Evolutionary conservation across 2,888 invertebrate genomes (phyloP).

Genomic region (Cartodere bifasciata): DNA sequence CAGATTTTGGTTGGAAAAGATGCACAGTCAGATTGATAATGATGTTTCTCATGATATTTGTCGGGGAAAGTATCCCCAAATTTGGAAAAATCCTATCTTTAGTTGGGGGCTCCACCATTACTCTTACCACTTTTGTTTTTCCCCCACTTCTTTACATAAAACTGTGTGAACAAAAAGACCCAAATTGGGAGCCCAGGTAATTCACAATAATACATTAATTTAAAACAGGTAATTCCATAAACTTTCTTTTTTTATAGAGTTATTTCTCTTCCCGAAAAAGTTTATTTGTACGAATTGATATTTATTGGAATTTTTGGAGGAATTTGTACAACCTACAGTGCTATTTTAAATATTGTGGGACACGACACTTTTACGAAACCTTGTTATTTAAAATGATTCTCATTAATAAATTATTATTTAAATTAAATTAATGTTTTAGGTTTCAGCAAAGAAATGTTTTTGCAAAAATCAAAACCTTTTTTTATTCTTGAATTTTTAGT

Average conservation of each 20-base stretch:
- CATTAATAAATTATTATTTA: too few relatives aligned
- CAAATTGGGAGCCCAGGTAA: slow-evolving; percentile 37
- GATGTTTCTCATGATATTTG: slow-evolving; percentile 45
- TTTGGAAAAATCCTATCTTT: slow-evolving; percentile 57
- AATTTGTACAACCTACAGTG: slow-evolving; percentile 47
- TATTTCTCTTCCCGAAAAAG: slow-evolving; percentile 43
- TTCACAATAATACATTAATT: slow-evolving; percentile 8
- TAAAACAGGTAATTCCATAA: not conserved
- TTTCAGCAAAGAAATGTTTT: too few relatives aligned
- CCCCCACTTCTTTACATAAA: slow-evolving; percentile 55
- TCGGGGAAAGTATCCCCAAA: slow-evolving; percentile 54
- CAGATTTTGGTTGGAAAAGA: slow-evolving; percentile 50
- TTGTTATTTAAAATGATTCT: slow-evolving; percentile 25
- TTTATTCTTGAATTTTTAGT: too few relatives aligned
- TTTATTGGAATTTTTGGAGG: slow-evolving; percentile 47
- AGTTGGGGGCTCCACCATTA: slow-evolving; percentile 58
- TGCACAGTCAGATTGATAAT: slow-evolving; percentile 44
- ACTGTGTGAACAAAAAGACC: slow-evolving; percentile 38
- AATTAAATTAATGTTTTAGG: too few relatives aligned
- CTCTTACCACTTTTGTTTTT: slow-evolving; percentile 52
- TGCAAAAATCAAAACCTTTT: too few relatives aligned
- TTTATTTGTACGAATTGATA: slow-evolving; percentile 49
- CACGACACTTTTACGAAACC: slow-evolving; percentile 28
- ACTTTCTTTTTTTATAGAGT: slow-evolving; percentile 34
- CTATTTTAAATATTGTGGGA: slow-evolving; percentile 42